phyloP scores from a whole-genome alignment of 2,797 vertebrate genomes.

The Neostethus bicornis region DNA sequence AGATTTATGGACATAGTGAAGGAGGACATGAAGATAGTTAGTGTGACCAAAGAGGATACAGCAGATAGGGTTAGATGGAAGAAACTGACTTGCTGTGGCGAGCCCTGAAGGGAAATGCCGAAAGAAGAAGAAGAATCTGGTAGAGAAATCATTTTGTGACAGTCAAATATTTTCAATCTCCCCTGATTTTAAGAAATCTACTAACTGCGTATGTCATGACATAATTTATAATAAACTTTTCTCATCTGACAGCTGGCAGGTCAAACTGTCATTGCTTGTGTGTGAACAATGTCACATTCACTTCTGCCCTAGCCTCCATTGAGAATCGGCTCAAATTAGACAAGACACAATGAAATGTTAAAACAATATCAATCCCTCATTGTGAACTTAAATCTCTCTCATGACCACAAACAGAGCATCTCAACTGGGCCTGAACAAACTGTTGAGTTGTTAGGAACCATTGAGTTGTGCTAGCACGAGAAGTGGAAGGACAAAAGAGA shows the following conservation, averaged over 20 bases:
- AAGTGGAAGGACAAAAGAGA: slow-evolving; percentile 16
- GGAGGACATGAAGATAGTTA: too few relatives aligned
- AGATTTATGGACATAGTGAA: too few relatives aligned
- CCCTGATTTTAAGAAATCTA: too few relatives aligned
- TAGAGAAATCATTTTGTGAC: too few relatives aligned
- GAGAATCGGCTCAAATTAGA: too few relatives aligned
- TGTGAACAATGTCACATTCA: slow-evolving; percentile 6
- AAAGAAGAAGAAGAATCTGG: too few relatives aligned
- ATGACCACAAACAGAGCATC: slow-evolving; percentile 6
- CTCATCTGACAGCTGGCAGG: neutral
- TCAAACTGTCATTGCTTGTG: slow-evolving; percentile 7
- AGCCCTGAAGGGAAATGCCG: too few relatives aligned
- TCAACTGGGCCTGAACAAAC: slow-evolving; percentile 12
- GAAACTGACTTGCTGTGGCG: too few relatives aligned
- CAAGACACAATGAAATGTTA: neutral
- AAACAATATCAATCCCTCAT: neutral
- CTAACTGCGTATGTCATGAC: too few relatives aligned
- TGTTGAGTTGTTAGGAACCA: neutral
- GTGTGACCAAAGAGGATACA: too few relatives aligned
- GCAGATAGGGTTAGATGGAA: too few relatives aligned
- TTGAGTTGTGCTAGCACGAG: slow-evolving; percentile 5
- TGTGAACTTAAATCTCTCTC: slow-evolving; percentile 21
- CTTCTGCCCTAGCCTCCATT: slow-evolving; percentile 18
- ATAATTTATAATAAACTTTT: neutral
- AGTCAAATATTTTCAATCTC: too few relatives aligned